Conservation (phyloP, 2,888 invertebrate species). For the Yponomeuta malinellus region DNA sequence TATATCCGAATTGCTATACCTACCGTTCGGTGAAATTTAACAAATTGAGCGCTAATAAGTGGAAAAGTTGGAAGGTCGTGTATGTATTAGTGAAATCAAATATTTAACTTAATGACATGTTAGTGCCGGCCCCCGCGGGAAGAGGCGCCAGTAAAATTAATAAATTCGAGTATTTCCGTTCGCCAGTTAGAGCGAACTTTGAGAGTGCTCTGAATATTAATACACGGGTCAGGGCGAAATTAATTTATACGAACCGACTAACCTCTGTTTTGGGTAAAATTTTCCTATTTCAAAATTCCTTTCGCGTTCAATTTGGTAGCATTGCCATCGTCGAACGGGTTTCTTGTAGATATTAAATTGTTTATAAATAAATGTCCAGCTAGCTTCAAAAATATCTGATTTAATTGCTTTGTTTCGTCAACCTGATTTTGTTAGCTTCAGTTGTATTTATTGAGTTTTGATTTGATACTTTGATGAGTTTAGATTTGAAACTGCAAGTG, state of each 20-base stretch:
- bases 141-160: slow-evolving; percentile 55
- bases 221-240: slow-evolving; percentile 64
- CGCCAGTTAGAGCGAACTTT: slow-evolving; percentile 63
- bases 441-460: no score
- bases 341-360: slow-evolving; percentile 21
- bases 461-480: no score
- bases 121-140: slow-evolving; percentile 37
- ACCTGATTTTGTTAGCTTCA: neutral
- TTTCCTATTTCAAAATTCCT: slow-evolving; percentile 60
- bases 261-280: slow-evolving; percentile 55
- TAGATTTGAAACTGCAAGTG: no score
- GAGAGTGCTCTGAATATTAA: slow-evolving; percentile 72
- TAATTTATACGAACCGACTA: slow-evolving; percentile 66
- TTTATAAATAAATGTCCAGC: slow-evolving; percentile 3
- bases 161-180: slow-evolving; percentile 62
- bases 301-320: slow-evolving; percentile 50
- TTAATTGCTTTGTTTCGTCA: neutral
- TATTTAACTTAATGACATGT: slow-evolving; percentile 36
- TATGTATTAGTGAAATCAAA: slow-evolving; percentile 24
- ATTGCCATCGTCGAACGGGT: slow-evolving; percentile 32
- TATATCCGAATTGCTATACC: neutral
- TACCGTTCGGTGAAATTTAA: neutral
- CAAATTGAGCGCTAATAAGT: neutral
- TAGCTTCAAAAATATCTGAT: neutral
- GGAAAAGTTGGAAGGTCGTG: neutral